These are phyloP conservation scores for Pseudolaguvia tuberculata DNA, from an alignment of 2,113 vertebrate genomes.

Conservation along the genomic window DNA sequence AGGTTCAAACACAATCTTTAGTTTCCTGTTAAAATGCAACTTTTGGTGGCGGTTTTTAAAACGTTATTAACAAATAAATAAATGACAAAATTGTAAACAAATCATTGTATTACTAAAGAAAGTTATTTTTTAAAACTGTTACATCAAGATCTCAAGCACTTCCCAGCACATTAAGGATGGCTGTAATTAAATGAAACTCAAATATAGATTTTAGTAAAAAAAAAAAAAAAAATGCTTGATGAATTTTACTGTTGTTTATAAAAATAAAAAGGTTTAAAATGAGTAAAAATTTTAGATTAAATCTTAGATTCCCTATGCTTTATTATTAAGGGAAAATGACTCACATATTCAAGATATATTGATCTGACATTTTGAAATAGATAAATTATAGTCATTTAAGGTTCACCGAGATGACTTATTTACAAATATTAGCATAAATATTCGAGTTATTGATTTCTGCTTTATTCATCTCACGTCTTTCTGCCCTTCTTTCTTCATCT, in stretches of 20 bases:
- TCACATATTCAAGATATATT: neutral
- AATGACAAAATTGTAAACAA: no score
- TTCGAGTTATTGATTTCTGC: neutral
- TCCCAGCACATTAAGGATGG: no score
- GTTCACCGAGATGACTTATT: neutral
- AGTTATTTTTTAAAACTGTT: no score
- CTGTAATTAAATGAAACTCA: no score
- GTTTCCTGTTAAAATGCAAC: neutral
- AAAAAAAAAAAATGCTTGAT: no score
- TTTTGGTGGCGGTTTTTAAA: neutral
- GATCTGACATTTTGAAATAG: neutral
- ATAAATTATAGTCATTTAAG: neutral
- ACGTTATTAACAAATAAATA: no score
- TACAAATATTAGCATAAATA: neutral
- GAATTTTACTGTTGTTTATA: no score
- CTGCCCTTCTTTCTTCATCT: constrained; percentile 13
- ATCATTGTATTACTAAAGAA: no score
- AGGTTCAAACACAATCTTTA: neutral
- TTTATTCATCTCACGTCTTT: constrained; percentile 6
- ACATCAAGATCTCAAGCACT: no score
- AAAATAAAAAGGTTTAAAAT: neutral
- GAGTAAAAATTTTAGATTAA: neutral
- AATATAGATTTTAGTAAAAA: no score
- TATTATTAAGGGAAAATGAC: neutral
- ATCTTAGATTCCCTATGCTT: neutral